Conservation (phyloP, 1,140 invertebrate genomes). For the Drosophila arawakana region DNA sequence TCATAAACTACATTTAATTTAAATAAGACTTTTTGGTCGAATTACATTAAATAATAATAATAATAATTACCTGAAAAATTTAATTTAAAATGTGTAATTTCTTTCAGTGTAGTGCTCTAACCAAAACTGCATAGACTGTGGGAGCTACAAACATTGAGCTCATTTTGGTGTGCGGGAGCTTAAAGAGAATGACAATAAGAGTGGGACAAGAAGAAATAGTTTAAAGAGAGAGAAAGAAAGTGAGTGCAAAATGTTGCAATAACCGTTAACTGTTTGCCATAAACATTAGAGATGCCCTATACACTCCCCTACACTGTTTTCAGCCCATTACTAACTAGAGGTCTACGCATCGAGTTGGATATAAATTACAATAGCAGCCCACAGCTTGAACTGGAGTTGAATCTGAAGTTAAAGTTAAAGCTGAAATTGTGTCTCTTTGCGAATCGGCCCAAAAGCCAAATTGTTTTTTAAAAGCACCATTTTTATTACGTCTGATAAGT, state of each 20-base stretch:
- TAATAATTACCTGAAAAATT: too few relatives aligned
- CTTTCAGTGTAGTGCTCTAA: neutral
- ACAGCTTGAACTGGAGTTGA: conserved; percentile 16
- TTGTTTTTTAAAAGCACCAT: conserved; percentile 84
- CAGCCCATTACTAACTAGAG: neutral
- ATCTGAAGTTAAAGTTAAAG: neutral
- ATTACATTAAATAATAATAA: too few relatives aligned
- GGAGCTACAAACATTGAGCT: conserved; percentile 24
- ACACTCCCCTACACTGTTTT: neutral
- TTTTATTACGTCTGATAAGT: conserved; percentile 82
- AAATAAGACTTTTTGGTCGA: too few relatives aligned
- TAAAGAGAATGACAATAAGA: conserved; percentile 1
- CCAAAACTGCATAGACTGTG: neutral
- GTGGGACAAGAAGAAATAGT: too few relatives aligned
- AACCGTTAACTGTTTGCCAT: conserved; percentile 49
- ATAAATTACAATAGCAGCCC: conserved; percentile 71
- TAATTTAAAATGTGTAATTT: too few relatives aligned
- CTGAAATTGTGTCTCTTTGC: conserved; percentile 1
- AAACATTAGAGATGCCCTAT: conserved; percentile 46
- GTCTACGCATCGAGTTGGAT: conserved; percentile 56
- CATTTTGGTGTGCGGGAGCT: conserved; percentile 9
- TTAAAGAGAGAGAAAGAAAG: conserved; percentile 9
- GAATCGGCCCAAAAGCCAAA: conserved; percentile 71
- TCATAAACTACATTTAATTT: too few relatives aligned
- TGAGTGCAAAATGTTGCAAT: conserved; percentile 33